These are phyloP conservation scores for Hyposmocoma kahamanoa DNA, from an alignment of 1,140 invertebrate genomes.

Conservation along the genomic window DNA sequence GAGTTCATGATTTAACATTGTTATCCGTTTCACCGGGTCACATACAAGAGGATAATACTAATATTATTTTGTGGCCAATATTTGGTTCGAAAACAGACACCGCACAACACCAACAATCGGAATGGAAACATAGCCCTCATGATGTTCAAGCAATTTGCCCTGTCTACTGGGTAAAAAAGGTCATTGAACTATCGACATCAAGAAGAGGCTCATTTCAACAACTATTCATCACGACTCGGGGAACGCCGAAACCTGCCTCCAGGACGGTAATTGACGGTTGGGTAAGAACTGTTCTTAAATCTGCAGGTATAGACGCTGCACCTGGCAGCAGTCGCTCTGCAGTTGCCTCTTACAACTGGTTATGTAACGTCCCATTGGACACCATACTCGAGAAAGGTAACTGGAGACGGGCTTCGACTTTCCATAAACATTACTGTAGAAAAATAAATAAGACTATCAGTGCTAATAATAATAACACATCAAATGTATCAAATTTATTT, in stretches of 20 bases:
- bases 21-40: background rate
- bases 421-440: no score
- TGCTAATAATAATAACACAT: no score
- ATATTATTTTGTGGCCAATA: background rate
- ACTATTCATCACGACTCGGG: background rate
- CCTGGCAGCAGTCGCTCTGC: background rate
- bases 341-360: background rate
- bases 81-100: slow-evolving; percentile 2
- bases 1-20: background rate
- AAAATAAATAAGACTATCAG: no score
- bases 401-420: no score
- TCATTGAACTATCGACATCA: background rate
- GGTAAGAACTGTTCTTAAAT: no score
- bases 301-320: no score
- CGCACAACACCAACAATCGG: background rate
- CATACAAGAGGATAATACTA: background rate
- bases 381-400: no score
- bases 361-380: background rate
- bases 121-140: background rate
- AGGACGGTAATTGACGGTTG: no score
- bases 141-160: background rate
- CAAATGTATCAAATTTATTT: no score
- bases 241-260: no score
- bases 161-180: background rate
- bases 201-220: background rate